phyloP scores from a whole-genome alignment of 30 jellyfish, hydroid and myxozoan genomes.

The Calvadosia cruxmelitensis region DNA sequence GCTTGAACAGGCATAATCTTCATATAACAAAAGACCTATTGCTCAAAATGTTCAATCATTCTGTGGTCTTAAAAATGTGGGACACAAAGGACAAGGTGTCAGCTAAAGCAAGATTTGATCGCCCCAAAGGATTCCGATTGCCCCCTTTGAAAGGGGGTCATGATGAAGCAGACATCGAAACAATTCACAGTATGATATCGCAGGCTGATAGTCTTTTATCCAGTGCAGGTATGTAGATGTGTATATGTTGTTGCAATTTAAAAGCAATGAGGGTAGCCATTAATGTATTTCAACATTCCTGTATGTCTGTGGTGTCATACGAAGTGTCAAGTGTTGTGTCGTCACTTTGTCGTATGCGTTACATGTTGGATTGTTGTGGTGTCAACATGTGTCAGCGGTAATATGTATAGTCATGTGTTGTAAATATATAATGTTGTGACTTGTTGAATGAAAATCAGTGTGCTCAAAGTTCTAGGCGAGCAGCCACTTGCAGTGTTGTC shows the following conservation, averaged over 20 bases:
- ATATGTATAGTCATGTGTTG: too few relatives aligned
- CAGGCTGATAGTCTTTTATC: background rate
- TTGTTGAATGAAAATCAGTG: too few relatives aligned
- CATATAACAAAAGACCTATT: slow-evolving; percentile 48
- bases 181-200: background rate
- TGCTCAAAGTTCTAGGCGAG: too few relatives aligned
- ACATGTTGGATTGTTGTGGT: too few relatives aligned
- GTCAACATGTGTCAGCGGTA: too few relatives aligned
- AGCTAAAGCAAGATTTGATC: slow-evolving; percentile 92
- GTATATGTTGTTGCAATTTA: background rate
- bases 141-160: slow-evolving; percentile 41
- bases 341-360: too few relatives aligned
- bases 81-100: slow-evolving; percentile 86
- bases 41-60: slow-evolving; percentile 63
- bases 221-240: background rate
- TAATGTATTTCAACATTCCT: too few relatives aligned
- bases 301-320: too few relatives aligned
- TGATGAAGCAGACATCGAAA: slow-evolving; percentile 57
- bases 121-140: slow-evolving; percentile 88
- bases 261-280: too few relatives aligned
- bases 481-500: too few relatives aligned
- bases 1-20: slow-evolving; percentile 43
- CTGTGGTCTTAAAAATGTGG: slow-evolving; percentile 73
- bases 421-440: too few relatives aligned
- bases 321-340: too few relatives aligned